phyloP scores from a whole-genome alignment of 1,140 invertebrate species.

The Potamilus streckersoni region DNA sequence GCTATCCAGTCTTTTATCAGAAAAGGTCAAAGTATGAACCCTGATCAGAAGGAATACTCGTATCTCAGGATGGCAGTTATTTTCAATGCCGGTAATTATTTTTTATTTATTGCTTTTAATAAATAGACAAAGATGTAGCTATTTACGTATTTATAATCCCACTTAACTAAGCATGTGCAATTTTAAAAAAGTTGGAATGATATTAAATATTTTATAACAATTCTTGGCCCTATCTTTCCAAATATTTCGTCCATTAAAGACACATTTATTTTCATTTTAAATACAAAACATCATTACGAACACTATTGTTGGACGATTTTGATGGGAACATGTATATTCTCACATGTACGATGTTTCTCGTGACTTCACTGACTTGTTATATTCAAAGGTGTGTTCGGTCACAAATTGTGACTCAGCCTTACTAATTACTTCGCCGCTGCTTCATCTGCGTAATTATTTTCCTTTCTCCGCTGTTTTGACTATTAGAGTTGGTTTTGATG shows the following conservation, averaged over 20 bases:
- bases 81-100: conserved; percentile 62
- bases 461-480: too few relatives aligned
- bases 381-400: too few relatives aligned
- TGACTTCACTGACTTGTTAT: too few relatives aligned
- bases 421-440: too few relatives aligned
- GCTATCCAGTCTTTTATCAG: conserved; percentile 61
- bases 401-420: too few relatives aligned
- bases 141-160: background rate
- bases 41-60: conserved; percentile 62
- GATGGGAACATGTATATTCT: too few relatives aligned
- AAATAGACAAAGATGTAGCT: background rate
- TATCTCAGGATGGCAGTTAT: conserved; percentile 63
- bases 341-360: too few relatives aligned
- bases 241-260: background rate
- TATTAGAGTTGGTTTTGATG: too few relatives aligned
- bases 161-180: background rate
- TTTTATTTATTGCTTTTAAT: conserved; percentile 1
- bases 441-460: too few relatives aligned
- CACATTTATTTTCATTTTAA: too few relatives aligned
- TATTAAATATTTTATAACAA: background rate
- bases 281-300: background rate
- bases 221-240: background rate
- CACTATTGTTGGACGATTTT: background rate
- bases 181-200: background rate
- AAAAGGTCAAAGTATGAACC: conserved; percentile 61